These are phyloP conservation scores for Drosophila paramelanica DNA, from an alignment of 2,888 invertebrate genomes.

Conservation along the genomic window DNA sequence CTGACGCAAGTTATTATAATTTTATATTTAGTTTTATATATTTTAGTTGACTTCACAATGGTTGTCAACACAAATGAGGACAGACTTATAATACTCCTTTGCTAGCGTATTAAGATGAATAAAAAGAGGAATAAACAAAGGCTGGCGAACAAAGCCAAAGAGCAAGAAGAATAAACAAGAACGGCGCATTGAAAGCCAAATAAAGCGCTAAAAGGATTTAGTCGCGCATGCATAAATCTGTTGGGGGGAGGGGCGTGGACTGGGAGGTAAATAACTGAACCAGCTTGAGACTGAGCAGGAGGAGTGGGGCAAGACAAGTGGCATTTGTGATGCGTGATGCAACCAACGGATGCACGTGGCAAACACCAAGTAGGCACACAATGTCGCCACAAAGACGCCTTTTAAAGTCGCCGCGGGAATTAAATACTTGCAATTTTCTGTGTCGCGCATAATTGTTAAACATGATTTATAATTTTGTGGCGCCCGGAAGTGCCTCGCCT, in stretches of 20 bases:
- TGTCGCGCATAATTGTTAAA: slow-evolving; percentile 68
- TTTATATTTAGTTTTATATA: no score
- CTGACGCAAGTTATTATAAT: no score
- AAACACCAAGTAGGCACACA: slow-evolving; percentile 1
- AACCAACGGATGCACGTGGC: slow-evolving; percentile 18
- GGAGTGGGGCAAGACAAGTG: neutral
- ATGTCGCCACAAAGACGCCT: neutral
- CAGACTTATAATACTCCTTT: neutral
- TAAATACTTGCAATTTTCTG: slow-evolving; percentile 37
- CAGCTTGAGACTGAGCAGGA: neutral
- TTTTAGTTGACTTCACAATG: neutral
- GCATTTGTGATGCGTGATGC: slow-evolving; percentile 9
- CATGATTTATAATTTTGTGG: slow-evolving; percentile 67
- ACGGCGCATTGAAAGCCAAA: slow-evolving; percentile 60
- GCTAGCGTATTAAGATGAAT: neutral
- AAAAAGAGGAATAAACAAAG: neutral
- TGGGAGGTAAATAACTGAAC: neutral
- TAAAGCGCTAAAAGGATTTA: slow-evolving; percentile 78
- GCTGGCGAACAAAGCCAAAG: neutral
- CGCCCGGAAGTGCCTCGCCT: slow-evolving; percentile 5
- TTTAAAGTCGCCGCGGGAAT: slow-evolving; percentile 9
- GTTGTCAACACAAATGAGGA: neutral
- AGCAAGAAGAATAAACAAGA: no score
- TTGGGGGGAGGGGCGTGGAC: neutral
- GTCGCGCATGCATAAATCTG: slow-evolving; percentile 36